phyloP scores from a whole-genome alignment of 2,113 vertebrate genomes.

The Siniperca knerii region DNA sequence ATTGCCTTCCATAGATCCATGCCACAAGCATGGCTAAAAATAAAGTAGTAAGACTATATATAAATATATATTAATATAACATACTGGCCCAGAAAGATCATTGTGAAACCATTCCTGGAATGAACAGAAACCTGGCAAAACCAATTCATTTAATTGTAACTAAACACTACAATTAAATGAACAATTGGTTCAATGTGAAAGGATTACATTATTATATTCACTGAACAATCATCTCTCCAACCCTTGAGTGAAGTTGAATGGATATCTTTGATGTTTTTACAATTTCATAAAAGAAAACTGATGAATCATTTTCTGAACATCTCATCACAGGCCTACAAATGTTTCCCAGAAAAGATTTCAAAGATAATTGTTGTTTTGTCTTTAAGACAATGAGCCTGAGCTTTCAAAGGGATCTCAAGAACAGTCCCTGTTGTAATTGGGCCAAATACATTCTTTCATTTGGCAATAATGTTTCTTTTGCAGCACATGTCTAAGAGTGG shows the following conservation, averaged over 20 bases:
- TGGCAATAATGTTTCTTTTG: constrained; percentile 78
- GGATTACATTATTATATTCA: constrained; percentile 71
- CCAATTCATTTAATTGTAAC: constrained; percentile 68
- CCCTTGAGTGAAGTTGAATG: constrained; percentile 71
- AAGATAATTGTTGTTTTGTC: constrained; percentile 74
- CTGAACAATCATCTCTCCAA: constrained; percentile 65
- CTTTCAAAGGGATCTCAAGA: constrained; percentile 75
- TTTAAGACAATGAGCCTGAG: constrained; percentile 74
- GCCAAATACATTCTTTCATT: constrained; percentile 81
- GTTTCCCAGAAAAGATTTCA: constrained; percentile 68
- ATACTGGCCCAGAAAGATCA: constrained; percentile 10
- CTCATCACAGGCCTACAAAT: constrained; percentile 64
- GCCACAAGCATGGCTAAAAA: neutral
- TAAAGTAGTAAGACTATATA: neutral
- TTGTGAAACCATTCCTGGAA: constrained; percentile 20
- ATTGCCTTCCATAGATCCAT: neutral
- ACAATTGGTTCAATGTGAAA: constrained; percentile 69
- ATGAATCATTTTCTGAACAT: constrained; percentile 61
- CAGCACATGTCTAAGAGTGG: constrained; percentile 79
- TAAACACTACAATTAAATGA: constrained; percentile 78
- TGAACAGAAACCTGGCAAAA: constrained; percentile 66
- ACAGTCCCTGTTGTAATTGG: constrained; percentile 74
- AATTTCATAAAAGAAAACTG: constrained; percentile 66
- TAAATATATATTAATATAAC: constrained; percentile 32
- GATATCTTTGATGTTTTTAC: constrained; percentile 68